A percentile compares a stretch with the other conserved stretches of the same genome.
Conservation (phyloP, 2,113 vertebrate species). For the Aspidoscelis tigris region DNA sequence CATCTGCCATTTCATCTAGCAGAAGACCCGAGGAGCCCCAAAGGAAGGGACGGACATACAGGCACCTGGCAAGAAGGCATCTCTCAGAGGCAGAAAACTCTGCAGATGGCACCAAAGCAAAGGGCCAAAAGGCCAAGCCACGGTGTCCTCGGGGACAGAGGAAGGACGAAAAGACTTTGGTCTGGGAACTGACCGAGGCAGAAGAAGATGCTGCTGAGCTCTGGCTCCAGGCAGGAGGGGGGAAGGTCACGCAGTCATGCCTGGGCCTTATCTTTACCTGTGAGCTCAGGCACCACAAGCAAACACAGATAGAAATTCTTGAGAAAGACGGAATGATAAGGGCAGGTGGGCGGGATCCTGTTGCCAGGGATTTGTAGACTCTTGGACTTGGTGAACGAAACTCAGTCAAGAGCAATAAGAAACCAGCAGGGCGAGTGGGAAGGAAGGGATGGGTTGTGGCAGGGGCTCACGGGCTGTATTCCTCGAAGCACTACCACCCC, state of each 20-base stretch:
- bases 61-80: background rate
- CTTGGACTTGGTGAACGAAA: constrained; percentile 74
- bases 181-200: background rate
- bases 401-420: constrained; percentile 73
- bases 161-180: background rate
- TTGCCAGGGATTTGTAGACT: constrained; percentile 64
- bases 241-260: constrained; percentile 60
- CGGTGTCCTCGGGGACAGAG: background rate
- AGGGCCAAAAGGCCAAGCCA: background rate
- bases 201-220: background rate
- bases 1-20: background rate
- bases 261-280: constrained; percentile 71
- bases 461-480: constrained; percentile 25
- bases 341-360: constrained; percentile 53
- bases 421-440: constrained; percentile 49
- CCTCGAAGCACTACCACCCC: constrained; percentile 10
- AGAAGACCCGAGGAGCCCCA: background rate
- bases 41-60: background rate
- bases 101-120: no score
- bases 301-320: constrained; percentile 76
- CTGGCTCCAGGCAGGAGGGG: constrained; percentile 26
- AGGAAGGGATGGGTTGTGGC: constrained; percentile 58
- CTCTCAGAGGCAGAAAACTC: background rate
- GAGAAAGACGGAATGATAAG: constrained; percentile 76
- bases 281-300: constrained; percentile 68